Evolutionary conservation across 2,888 invertebrate species (phyloP).

Genomic region (Agrochola circellaris): DNA sequence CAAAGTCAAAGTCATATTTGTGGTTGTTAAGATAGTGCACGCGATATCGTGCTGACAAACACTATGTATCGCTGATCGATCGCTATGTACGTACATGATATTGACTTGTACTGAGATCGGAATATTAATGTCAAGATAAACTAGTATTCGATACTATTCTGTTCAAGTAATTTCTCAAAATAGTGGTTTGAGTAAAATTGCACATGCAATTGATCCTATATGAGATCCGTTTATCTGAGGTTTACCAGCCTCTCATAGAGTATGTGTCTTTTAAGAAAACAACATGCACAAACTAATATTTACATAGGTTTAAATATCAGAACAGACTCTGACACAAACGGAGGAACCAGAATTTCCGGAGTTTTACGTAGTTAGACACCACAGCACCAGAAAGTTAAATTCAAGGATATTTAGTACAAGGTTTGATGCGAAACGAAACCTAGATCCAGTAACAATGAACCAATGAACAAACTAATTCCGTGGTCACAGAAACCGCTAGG

Average conservation of each 20-base stretch:
- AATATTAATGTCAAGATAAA: constrained; percentile 47
- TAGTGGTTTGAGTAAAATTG: constrained; percentile 9
- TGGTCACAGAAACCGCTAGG: constrained; percentile 41
- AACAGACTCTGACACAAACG: not conserved
- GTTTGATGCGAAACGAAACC: constrained; percentile 24
- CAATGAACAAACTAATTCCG: constrained; percentile 55
- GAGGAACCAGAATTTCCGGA: not conserved
- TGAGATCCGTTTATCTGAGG: too few species aligned
- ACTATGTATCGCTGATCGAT: constrained; percentile 41
- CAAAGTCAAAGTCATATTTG: constrained; percentile 65
- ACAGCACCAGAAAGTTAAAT: constrained; percentile 3
- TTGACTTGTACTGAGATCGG: constrained; percentile 33
- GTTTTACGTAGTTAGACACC: not conserved
- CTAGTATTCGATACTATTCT: constrained; percentile 13
- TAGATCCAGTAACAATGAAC: constrained; percentile 29
- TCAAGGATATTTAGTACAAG: constrained; percentile 1
- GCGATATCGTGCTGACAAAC: constrained; percentile 53
- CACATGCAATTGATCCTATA: not conserved
- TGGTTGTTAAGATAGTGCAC: constrained; percentile 48
- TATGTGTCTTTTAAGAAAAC: not conserved
- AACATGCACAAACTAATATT: not conserved
- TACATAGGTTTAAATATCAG: not conserved
- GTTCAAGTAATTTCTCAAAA: constrained; percentile 17
- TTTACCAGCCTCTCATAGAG: not conserved
- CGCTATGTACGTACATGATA: constrained; percentile 25